These are phyloP conservation scores for Portunus trituberculatus DNA, from an alignment of 1,140 invertebrate species.

Conservation along the genomic window DNA sequence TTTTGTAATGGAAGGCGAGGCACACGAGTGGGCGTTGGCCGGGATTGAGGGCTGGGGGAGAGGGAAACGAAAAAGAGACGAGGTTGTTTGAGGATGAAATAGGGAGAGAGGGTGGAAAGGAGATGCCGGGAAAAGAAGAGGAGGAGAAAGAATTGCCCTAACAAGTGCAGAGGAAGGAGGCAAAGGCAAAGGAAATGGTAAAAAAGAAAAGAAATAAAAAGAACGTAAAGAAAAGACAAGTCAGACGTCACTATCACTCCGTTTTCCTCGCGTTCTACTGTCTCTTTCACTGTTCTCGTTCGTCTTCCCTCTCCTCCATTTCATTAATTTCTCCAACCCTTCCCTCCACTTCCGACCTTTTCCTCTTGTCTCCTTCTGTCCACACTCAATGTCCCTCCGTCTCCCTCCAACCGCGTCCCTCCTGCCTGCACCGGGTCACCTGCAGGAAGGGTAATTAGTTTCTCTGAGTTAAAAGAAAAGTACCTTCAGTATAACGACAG, in stretches of 20 bases:
- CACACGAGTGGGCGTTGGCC: not conserved
- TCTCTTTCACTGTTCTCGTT: not conserved
- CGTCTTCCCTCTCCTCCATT: not conserved
- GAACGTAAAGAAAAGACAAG: not conserved
- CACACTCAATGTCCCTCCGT: not conserved
- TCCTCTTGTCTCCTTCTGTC: not conserved
- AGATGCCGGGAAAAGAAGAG: too few species aligned
- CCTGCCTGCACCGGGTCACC: not conserved
- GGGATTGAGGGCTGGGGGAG: not conserved
- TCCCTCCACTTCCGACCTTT: not conserved
- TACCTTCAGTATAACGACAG: not conserved
- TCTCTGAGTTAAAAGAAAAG: not conserved
- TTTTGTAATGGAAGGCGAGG: not conserved
- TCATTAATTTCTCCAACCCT: not conserved
- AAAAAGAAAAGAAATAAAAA: not conserved
- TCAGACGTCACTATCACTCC: not conserved
- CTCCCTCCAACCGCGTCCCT: not conserved
- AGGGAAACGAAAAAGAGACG: not conserved
- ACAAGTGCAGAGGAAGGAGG: not conserved
- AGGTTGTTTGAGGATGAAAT: not conserved
- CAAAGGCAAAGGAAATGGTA: not conserved
- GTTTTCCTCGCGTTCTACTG: not conserved
- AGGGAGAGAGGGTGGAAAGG: not conserved
- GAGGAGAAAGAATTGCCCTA: not conserved
- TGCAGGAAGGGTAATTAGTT: not conserved